Conservation (phyloP, 2,113 vertebrate species). For the Alectura lathami region DNA sequence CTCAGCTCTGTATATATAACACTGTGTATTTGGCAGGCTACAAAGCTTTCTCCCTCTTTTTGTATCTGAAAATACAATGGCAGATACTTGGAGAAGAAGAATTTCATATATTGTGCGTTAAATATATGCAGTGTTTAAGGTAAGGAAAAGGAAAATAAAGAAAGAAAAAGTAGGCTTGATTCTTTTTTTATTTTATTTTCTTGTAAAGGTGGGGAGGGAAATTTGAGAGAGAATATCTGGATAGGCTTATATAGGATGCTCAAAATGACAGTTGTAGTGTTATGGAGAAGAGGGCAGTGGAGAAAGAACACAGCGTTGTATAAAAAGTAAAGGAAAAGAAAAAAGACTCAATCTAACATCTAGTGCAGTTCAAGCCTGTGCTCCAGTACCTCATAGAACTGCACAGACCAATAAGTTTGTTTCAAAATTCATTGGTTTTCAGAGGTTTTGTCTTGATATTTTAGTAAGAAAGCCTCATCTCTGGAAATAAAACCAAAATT, state of each 20-base stretch:
- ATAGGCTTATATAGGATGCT: not conserved
- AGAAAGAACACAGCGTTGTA: accelerated
- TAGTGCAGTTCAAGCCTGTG: not conserved
- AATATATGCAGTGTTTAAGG: not conserved
- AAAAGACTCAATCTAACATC: not conserved
- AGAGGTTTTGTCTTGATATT: not conserved
- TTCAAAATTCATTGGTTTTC: not conserved
- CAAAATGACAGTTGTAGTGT: not conserved
- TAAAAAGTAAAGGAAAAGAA: not conserved
- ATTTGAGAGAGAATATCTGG: not conserved
- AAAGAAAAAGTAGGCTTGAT: not conserved
- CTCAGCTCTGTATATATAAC: not conserved
- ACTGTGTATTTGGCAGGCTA: not conserved
- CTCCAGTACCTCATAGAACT: not conserved
- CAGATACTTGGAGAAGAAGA: not conserved
- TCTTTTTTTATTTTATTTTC: not conserved
- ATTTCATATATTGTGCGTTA: not conserved
- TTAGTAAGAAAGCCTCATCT: not conserved
- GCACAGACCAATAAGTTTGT: not conserved
- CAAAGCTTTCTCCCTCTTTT: not conserved
- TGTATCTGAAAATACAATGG: not conserved
- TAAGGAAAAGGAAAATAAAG: not conserved
- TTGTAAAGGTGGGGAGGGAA: not conserved
- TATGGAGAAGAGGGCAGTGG: accelerated
- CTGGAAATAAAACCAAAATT: not conserved